Conservation (phyloP, 30 jellyfish, hydroid and myxozoan species). For the Turritopsis rubra region DNA sequence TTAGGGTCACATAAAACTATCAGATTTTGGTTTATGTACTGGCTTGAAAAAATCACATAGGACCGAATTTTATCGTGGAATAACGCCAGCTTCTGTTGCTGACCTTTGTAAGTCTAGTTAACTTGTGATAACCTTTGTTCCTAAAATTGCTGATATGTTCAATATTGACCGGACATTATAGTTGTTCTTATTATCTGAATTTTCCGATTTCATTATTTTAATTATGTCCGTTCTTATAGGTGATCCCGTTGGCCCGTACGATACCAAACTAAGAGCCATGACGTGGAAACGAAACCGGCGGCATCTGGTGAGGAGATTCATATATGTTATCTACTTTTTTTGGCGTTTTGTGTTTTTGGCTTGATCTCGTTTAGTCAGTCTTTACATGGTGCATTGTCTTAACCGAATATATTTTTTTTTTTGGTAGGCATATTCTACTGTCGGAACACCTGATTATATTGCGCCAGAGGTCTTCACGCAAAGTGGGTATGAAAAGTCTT, state of each 20-base stretch:
- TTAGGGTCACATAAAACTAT: constrained; percentile 94
- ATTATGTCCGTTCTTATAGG: constrained; percentile 30
- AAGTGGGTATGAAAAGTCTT: constrained; percentile 90
- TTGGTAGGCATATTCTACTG: constrained; percentile 95
- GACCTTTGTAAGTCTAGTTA: constrained; percentile 62
- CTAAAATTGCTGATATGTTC: too few relatives aligned
- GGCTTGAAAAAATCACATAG: constrained; percentile 91
- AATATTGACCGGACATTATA: too few relatives aligned
- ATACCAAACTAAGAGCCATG: constrained; percentile 75
- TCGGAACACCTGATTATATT: constrained; percentile 97
- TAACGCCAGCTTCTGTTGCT: constrained; percentile 87
- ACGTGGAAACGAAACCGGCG: constrained; percentile 98
- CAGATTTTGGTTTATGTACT: constrained; percentile 96
- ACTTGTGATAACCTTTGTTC: neutral
- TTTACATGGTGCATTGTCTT: too few relatives aligned
- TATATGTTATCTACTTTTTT: too few relatives aligned
- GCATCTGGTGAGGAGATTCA: constrained; percentile 56
- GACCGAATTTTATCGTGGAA: constrained; percentile 87
- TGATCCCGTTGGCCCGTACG: constrained; percentile 57
- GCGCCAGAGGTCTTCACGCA: constrained; percentile 98
- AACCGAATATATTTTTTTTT: too few relatives aligned
- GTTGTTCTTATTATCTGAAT: too few relatives aligned
- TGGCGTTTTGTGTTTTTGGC: too few relatives aligned
- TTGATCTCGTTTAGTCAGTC: too few relatives aligned
- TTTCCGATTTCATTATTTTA: too few relatives aligned